Base-by-base conservation (phyloP, 2,888 invertebrate species). In the Orthonychiurus folsomi region DNA sequence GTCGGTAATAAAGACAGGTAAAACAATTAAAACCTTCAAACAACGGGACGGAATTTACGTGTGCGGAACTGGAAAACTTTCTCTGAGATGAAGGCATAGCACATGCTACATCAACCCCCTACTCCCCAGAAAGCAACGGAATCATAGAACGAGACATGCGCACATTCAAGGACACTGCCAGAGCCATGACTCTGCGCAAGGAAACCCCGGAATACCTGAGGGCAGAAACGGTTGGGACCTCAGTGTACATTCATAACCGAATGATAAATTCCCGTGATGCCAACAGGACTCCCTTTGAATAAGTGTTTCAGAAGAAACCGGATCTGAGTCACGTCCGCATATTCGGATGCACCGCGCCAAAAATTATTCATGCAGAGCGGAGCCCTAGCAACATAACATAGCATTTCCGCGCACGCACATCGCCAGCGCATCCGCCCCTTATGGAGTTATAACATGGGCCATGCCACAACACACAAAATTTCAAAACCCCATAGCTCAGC, bases 111-210 rank as follows among this genome's bases (percentile, higher is more conserved):
- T 73, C 75, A 1, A 65, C 68, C 1, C 66, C 74, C 0, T 73
- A 76, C 53, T 74, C 68, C 0, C 76, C 75, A 1, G 68, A 76
- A 60, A 74, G 75, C 58, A 76, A 76, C 63, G 75, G 75, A 3
- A 27, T 28, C 25, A 73, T 75, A 0, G 76, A 76, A 56, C 55
- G 75, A 0, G 70, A 71, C 27, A 76, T 76, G 47, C 60, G 74
- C 1, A 75, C 74, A 3, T 60, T 76, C 1, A 60, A 75, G 47
- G 74, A 76, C 26, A 70, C 66, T 64, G 73, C 73, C 0, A 63
- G 74, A 28, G 52, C 74, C 47, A 63, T 76, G 62, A 24, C 77
- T 23, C 57, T 69, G 1, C 64, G 75, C 15, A 63, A 73, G 2
- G 66, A 66, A 18, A 59, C 75, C 24, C 68, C 72, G 24, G 23